These are phyloP conservation scores for Caretta caretta DNA, from an alignment of 2,113 vertebrate genomes.

Conservation along the genomic window DNA sequence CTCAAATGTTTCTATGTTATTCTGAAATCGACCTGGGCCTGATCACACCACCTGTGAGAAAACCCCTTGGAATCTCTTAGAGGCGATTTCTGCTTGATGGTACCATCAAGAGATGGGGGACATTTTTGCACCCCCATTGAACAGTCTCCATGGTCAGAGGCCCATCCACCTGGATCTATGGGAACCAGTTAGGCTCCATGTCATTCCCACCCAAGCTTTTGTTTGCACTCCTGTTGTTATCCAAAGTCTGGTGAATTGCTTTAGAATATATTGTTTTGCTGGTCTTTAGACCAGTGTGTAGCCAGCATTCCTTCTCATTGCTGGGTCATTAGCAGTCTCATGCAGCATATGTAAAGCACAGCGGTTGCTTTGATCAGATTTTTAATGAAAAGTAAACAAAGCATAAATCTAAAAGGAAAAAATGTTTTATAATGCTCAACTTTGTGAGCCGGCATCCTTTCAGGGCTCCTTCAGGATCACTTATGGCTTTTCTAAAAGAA, in stretches of 20 bases:
- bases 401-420: background rate
- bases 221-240: background rate
- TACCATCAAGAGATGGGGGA: background rate
- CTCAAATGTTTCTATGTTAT: background rate
- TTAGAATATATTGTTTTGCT: background rate
- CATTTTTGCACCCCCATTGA: background rate
- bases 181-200: background rate
- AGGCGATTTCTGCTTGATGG: background rate
- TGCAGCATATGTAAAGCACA: too few relatives aligned
- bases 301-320: background rate
- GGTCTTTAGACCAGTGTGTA: too few relatives aligned
- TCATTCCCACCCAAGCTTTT: too few relatives aligned
- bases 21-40: background rate
- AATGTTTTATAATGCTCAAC: background rate
- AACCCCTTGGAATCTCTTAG: background rate
- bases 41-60: background rate
- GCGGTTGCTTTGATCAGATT: background rate
- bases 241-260: background rate
- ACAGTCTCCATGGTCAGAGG: background rate
- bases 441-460: background rate
- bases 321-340: background rate
- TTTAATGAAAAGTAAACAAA: slow-evolving; percentile 48
- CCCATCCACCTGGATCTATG: background rate
- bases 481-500: background rate
- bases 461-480: background rate